These are phyloP conservation scores for Magallana gigas DNA, from an alignment of 1,140 invertebrate species.

Conservation along the genomic window DNA sequence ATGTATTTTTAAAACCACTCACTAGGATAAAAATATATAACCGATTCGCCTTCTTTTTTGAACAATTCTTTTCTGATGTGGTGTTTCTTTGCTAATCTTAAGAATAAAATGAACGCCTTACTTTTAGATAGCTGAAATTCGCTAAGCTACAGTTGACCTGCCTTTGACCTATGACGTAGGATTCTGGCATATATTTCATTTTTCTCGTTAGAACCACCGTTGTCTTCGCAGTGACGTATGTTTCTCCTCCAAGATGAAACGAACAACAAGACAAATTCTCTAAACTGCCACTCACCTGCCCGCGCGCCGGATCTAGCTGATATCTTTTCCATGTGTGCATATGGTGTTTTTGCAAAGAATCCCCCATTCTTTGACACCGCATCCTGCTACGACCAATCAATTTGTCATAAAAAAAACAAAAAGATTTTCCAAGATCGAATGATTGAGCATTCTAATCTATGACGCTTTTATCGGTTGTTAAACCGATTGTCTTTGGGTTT, in stretches of 20 bases:
- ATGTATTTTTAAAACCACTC: too few species aligned
- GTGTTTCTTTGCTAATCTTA: too few species aligned
- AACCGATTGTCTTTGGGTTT: neutral
- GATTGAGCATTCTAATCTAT: neutral
- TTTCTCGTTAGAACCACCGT: too few species aligned
- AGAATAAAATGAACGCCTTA: too few species aligned
- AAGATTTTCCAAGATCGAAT: neutral
- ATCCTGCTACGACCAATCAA: neutral
- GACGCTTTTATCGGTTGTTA: neutral
- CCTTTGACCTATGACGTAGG: neutral
- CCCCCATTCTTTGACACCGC: too few species aligned
- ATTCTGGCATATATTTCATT: neutral
- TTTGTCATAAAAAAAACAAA: neutral
- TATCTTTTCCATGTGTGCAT: neutral
- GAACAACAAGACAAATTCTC: neutral
- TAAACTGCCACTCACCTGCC: neutral
- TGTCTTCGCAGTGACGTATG: neutral
- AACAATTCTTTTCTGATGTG: too few species aligned
- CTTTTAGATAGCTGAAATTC: too few species aligned
- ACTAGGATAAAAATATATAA: too few species aligned
- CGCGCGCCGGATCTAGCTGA: neutral
- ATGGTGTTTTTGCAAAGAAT: neutral
- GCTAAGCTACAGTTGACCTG: neutral
- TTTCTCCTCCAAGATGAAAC: neutral
- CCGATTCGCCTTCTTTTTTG: too few species aligned